phyloP scores from a whole-genome alignment of 2,888 invertebrate species.

The Agrochola lychnidis region DNA sequence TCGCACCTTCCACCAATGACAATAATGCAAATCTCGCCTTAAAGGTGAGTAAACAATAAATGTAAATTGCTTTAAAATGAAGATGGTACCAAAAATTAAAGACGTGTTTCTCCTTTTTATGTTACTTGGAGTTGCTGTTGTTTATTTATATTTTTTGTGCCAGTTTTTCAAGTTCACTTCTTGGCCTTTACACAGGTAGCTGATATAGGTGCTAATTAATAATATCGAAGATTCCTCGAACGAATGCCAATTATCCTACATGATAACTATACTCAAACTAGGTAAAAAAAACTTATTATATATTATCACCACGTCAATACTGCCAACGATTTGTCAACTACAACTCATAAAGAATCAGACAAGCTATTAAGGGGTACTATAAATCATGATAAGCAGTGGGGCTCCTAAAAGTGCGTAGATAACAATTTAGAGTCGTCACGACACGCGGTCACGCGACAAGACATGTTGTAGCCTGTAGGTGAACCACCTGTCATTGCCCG shows the following conservation, averaged over 20 bases:
- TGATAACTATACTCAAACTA: neutral
- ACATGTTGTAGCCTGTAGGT: conserved; percentile 54
- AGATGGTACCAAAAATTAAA: conserved; percentile 54
- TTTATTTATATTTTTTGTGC: conserved; percentile 53
- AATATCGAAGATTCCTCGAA: neutral
- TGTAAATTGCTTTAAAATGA: conserved; percentile 68
- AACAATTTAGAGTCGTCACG: conserved; percentile 80
- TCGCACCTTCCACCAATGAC: conserved; percentile 71
- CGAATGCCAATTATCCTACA: neutral
- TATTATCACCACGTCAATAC: conserved; percentile 22
- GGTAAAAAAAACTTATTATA: neutral
- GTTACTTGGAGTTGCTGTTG: neutral
- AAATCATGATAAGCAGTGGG: conserved; percentile 78
- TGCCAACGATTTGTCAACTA: conserved; percentile 43
- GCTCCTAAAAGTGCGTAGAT: conserved; percentile 80
- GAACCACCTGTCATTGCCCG: conserved; percentile 55
- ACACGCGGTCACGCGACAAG: conserved; percentile 78
- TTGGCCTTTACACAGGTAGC: conserved; percentile 23
- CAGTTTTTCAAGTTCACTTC: conserved; percentile 49
- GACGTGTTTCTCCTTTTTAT: conserved; percentile 35
- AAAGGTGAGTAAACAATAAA: conserved; percentile 71
- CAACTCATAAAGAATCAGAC: conserved; percentile 60
- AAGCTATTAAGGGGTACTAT: conserved; percentile 73
- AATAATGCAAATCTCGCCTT: conserved; percentile 56
- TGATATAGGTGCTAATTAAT: neutral